Base-by-base conservation (phyloP, 2,888 invertebrate species). In the Tromatobia lineatoria region DNA sequence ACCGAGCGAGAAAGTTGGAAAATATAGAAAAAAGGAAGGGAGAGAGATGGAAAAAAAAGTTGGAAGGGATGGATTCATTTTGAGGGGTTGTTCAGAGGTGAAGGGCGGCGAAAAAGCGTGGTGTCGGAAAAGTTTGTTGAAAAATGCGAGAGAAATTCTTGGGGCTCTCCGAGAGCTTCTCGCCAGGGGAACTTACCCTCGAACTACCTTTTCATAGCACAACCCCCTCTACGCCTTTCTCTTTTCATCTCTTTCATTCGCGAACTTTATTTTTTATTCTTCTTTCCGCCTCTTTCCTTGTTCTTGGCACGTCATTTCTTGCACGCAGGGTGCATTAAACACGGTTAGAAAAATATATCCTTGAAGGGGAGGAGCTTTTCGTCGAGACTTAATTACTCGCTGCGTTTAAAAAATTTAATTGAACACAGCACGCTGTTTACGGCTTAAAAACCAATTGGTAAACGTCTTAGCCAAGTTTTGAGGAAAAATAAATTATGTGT, bases 121-220 rank as follows among this genome's bases (percentile, higher is more conserved):
- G 64, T 59, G 83, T 80, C 69, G 81, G 57, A 67, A 82, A 90
- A 89, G 87, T 91, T 89, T 88, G 86, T 79, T 88, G 89, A 90
- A 90, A 91, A 90, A 90, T 90, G 86, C 84, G 87, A 87, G 87
- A 87, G 85, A 90, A 80, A 80, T 80, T 84, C 38, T 78, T 57
- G 47, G 47, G 70, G 57, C 71, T 80, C 67, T 67, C 59, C 69
- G 47, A 23, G 57, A 76, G 67, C 71, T 50, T 20, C n/a, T 7
- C 42, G 42, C 50, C 29, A 20, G 34, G 59, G 64, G 64, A 80
- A 59, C 73, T 73, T 61, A 79, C 79, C 78, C 79, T 78, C 67
- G 57, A 70, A 82, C 75, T 34, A 81, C 42, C 81, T 52, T 73
- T 59, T 54, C 47, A 71, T 57, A 66, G 71, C 52, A 15, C 50